These are phyloP conservation scores for Holacanthella duospinosa DNA, from an alignment of 2,888 invertebrate species.

Conservation along the genomic window DNA sequence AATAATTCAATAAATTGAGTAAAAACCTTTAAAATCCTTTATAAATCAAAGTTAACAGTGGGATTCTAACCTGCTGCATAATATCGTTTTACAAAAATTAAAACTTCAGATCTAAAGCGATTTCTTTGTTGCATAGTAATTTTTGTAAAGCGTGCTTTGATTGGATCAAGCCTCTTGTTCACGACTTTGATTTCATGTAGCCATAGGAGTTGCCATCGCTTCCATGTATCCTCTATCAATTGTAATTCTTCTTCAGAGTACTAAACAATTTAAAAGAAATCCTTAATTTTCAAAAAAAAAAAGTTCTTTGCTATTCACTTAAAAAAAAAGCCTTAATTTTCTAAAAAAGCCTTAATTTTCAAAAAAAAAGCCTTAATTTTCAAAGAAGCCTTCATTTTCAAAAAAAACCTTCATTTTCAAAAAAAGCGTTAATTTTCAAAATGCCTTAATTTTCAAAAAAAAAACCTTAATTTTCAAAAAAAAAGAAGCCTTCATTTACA, in stretches of 20 bases:
- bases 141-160: slow-evolving; percentile 76
- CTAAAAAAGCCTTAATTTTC: too few species aligned
- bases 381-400: too few species aligned
- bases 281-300: too few species aligned
- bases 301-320: too few species aligned
- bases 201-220: slow-evolving; percentile 30
- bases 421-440: too few species aligned
- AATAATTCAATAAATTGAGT: not conserved
- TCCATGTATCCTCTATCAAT: slow-evolving; percentile 50
- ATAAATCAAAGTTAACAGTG: too few species aligned
- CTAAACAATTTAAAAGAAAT: not conserved
- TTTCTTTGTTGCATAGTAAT: slow-evolving; percentile 65
- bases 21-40: not conserved
- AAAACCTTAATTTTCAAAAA: too few species aligned
- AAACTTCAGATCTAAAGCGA: slow-evolving; percentile 52
- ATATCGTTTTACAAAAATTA: slow-evolving; percentile 62
- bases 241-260: slow-evolving; percentile 47
- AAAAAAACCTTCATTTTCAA: too few species aligned
- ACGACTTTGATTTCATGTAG: slow-evolving; percentile 41
- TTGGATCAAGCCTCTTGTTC: slow-evolving; percentile 47
- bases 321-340: too few species aligned
- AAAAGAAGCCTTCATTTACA: too few species aligned
- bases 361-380: too few species aligned
- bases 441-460: too few species aligned
- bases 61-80: slow-evolving; percentile 45